Percentiles rank a stretch among this genome's conserved stretches.
Evolutionary conservation across 2,888 invertebrate genomes (phyloP).

Genomic region (Formica aserva): DNA sequence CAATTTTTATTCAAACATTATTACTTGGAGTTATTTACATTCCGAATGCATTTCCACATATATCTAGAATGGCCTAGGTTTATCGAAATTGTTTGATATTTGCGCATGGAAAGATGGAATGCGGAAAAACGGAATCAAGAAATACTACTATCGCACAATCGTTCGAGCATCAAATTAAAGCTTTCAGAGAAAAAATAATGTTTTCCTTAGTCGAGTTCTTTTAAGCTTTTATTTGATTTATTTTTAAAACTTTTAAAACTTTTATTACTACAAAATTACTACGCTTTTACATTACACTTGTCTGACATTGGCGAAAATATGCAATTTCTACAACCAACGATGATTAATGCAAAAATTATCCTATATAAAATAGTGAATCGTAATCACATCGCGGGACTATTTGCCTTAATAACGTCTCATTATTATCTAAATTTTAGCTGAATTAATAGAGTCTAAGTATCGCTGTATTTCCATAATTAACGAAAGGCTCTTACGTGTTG

Average conservation of each 20-base stretch:
- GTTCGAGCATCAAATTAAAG: not conserved
- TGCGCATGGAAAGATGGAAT: not conserved
- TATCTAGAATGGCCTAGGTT: not conserved
- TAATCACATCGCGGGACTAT: not conserved
- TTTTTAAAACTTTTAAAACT: not conserved
- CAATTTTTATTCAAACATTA: conserved; percentile 15
- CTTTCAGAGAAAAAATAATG: not conserved
- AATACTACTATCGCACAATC: not conserved
- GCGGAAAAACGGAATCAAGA: not conserved
- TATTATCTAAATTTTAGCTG: conserved; percentile 6
- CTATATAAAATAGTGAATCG: not conserved
- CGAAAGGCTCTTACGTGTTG: conserved; percentile 27
- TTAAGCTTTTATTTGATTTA: not conserved
- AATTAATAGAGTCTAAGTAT: conserved; percentile 14
- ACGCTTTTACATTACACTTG: not conserved
- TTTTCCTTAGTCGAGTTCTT: not conserved
- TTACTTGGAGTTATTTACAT: conserved; percentile 28
- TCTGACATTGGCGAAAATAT: not conserved
- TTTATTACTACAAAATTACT: not conserved
- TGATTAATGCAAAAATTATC: not conserved
- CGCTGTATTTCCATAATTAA: conserved; percentile 48
- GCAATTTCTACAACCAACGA: not conserved
- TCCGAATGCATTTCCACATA: not conserved
- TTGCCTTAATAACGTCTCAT: not conserved
- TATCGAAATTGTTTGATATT: not conserved